These are phyloP conservation scores for Alexandromys fortis DNA, from an alignment of 2,113 vertebrate species.

Conservation along the genomic window DNA sequence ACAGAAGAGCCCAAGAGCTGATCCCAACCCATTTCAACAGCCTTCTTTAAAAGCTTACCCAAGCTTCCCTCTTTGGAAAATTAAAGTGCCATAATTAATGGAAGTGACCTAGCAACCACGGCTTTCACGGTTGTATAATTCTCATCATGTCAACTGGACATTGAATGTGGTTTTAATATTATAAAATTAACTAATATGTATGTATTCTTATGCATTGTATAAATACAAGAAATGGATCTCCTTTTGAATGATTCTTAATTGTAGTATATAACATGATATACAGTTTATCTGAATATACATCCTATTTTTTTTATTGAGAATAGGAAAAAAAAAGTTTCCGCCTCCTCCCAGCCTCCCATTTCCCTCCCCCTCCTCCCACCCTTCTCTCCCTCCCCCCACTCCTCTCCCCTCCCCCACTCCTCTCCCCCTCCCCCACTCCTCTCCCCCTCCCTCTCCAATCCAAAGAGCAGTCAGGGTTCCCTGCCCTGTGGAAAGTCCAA, in stretches of 20 bases:
- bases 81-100: not conserved
- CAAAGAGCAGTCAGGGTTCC: too few relatives aligned
- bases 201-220: not conserved
- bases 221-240: not conserved
- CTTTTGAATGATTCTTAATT: not conserved
- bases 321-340: too few relatives aligned
- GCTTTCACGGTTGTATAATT: not conserved
- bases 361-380: too few relatives aligned
- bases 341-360: too few relatives aligned
- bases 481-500: too few relatives aligned
- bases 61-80: not conserved
- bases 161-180: not conserved
- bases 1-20: not conserved
- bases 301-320: not conserved
- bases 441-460: too few relatives aligned
- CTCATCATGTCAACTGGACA: not conserved
- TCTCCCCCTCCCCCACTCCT: too few relatives aligned
- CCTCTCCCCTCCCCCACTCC: too few relatives aligned
- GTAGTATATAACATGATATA: not conserved
- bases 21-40: not conserved
- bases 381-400: too few relatives aligned
- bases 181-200: not conserved
- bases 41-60: not conserved
- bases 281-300: conserved; percentile 53
- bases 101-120: not conserved